Percentiles rank a stretch among this genome's conserved stretches.
Evolutionary conservation across 2,888 invertebrate species (phyloP).

Genomic region (Dendrolimus pini): DNA sequence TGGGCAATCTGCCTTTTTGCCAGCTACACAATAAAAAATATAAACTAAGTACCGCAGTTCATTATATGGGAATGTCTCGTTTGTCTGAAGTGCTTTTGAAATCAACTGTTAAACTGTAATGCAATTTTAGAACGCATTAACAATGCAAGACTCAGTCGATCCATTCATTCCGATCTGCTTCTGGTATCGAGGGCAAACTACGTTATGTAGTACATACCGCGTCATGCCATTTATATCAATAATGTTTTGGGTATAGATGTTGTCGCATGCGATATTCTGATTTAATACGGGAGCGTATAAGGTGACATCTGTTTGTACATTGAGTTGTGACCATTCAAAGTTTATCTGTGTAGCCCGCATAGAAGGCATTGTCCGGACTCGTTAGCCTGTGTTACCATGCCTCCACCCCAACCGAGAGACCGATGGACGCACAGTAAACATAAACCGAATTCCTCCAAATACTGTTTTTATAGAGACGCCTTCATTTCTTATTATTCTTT

Average conservation of each 20-base stretch:
- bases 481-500: too few relatives aligned
- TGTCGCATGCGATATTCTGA: conserved; percentile 23
- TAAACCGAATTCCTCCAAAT: conserved; percentile 26
- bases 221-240: conserved; percentile 66
- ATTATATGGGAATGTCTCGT: too few relatives aligned
- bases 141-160: conserved; percentile 44
- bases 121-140: conserved; percentile 36
- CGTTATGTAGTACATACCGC: conserved; percentile 51
- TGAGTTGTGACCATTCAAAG: conserved; percentile 19
- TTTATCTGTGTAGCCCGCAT: conserved; percentile 50
- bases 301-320: conserved; percentile 27
- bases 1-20: too few relatives aligned
- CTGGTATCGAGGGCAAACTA: conserved; percentile 52
- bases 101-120: too few relatives aligned
- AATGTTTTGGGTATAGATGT: conserved; percentile 43
- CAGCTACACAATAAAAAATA: too few relatives aligned
- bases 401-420: conserved; percentile 20
- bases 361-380: conserved; percentile 47
- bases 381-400: conserved; percentile 45
- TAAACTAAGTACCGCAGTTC: too few relatives aligned
- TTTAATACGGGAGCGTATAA: conserved; percentile 20
- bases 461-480: conserved; percentile 3
- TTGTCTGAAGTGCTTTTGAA: too few relatives aligned
- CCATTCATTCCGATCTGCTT: conserved; percentile 48
- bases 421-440: conserved; percentile 21